Evolutionary conservation across 1,140 invertebrate genomes (phyloP).

Genomic region (Bombus terrestris): DNA sequence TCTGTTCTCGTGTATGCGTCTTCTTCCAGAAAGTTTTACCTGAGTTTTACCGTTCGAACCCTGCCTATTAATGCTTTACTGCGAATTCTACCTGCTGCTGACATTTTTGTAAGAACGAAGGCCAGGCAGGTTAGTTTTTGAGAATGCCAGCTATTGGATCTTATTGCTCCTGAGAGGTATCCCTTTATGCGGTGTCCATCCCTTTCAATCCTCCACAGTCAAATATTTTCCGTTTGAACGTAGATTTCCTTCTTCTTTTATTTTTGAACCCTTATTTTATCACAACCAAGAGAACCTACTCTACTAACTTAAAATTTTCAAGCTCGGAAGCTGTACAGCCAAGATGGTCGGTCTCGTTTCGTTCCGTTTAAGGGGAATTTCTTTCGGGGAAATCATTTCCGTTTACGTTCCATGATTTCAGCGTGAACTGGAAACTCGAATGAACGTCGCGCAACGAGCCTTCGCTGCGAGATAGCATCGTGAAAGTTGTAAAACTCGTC

Average conservation of each 20-base stretch:
- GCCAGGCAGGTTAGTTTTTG: background rate
- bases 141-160: background rate
- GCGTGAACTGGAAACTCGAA: background rate
- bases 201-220: no score
- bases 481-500: constrained; percentile 22
- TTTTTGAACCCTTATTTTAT: fast-evolving
- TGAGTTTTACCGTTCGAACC: background rate
- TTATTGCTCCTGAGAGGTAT: background rate
- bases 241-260: background rate
- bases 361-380: background rate
- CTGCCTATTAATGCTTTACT: constrained; percentile 26
- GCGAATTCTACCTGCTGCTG: constrained; percentile 45
- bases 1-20: background rate
- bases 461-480: constrained; percentile 16
- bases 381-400: background rate
- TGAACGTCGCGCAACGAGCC: background rate
- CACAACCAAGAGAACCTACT: background rate
- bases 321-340: background rate
- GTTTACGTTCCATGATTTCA: background rate
- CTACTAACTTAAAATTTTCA: background rate
- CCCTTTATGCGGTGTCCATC: background rate
- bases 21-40: constrained; percentile 14
- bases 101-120: constrained; percentile 34
- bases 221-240: background rate
- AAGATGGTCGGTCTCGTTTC: background rate